A percentile compares a stretch with the other conserved stretches of the same genome.
phyloP scores from a whole-genome alignment of 1,140 invertebrate species.

The Galleria mellonella region DNA sequence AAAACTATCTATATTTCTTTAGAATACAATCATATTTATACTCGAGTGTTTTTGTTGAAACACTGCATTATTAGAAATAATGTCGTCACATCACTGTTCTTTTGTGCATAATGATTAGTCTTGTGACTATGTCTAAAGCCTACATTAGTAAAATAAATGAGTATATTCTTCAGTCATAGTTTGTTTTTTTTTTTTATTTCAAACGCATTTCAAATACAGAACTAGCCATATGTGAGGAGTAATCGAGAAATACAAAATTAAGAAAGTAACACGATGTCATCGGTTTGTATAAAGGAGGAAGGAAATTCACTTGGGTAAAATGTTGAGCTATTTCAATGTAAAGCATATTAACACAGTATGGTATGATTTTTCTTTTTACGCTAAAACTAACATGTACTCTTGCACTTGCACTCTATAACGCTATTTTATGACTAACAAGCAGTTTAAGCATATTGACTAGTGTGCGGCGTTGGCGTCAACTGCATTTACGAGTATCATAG shows the following conservation, averaged over 20 bases:
- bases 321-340: no score
- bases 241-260: not conserved
- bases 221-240: not conserved
- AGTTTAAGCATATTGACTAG: no score
- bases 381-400: not conserved
- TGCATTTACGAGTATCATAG: no score
- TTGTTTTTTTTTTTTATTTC: slow-evolving; percentile 56
- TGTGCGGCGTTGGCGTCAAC: no score
- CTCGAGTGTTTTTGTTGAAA: no score
- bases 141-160: slow-evolving; percentile 47
- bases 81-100: slow-evolving; percentile 10
- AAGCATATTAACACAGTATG: no score
- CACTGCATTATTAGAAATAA: not conserved
- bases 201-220: slow-evolving; percentile 5
- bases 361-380: no score
- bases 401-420: not conserved
- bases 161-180: slow-evolving; percentile 57
- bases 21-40: no score
- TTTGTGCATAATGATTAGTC: slow-evolving; percentile 24
- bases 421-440: not conserved
- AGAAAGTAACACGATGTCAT: no score
- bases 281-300: no score
- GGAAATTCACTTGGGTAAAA: no score
- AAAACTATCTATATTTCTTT: no score
- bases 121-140: slow-evolving; percentile 23